Evolutionary conservation across 2,113 vertebrate species (phyloP).

Genomic region (Maylandia zebra): DNA sequence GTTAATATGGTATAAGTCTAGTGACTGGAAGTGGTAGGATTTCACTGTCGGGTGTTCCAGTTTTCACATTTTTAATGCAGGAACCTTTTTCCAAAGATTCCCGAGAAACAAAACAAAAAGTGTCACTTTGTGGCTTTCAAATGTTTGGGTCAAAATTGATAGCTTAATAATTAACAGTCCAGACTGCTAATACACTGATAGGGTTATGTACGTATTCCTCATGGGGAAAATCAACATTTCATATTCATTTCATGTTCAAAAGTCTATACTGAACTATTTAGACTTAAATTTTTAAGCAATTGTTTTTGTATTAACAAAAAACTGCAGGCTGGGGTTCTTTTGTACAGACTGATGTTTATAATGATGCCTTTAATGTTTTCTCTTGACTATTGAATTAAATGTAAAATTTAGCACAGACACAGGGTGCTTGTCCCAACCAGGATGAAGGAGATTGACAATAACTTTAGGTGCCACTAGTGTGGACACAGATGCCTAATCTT

Average conservation of each 20-base stretch:
- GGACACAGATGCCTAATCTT: background rate
- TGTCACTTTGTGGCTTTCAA: background rate
- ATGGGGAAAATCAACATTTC: background rate
- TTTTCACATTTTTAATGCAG: background rate
- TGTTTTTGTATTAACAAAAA: background rate
- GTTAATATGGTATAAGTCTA: background rate
- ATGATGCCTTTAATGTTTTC: background rate
- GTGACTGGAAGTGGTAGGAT: background rate
- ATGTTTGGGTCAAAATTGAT: background rate
- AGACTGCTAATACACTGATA: background rate
- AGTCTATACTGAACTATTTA: background rate
- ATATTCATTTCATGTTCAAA: background rate
- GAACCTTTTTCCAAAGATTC: background rate
- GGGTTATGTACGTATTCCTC: background rate
- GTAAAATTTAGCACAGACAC: background rate
- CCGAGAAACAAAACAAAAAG: background rate
- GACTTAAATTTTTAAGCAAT: background rate
- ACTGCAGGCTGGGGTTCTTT: rapidly evolving
- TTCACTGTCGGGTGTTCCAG: background rate
- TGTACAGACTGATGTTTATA: background rate
- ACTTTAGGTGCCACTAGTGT: background rate
- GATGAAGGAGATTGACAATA: background rate
- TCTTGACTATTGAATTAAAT: background rate
- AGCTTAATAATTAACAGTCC: background rate
- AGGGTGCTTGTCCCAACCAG: background rate